Conservation (phyloP, 2,113 vertebrate species). For the Aythya baeri region DNA sequence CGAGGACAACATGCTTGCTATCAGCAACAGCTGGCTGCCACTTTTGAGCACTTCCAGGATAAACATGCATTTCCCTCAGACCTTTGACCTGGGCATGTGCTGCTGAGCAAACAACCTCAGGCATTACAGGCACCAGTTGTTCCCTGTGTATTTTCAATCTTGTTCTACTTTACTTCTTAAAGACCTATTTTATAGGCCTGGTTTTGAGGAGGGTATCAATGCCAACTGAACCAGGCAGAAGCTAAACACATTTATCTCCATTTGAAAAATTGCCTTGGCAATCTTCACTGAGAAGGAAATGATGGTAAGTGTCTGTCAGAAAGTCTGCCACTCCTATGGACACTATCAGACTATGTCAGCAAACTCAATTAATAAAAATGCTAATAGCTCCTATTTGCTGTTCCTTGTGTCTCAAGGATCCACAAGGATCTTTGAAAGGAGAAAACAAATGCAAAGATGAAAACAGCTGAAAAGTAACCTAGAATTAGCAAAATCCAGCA, state of each 20-base stretch:
- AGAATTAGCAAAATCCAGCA: neutral
- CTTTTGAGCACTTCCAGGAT: constrained; percentile 22
- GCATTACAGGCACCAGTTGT: neutral
- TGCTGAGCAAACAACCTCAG: neutral
- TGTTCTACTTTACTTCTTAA: neutral
- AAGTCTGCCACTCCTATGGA: neutral
- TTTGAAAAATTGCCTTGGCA: neutral
- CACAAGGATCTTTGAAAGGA: neutral
- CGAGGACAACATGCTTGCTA: neutral
- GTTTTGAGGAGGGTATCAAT: neutral
- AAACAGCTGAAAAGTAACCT: neutral
- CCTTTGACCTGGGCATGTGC: constrained; percentile 29
- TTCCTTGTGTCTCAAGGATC: neutral
- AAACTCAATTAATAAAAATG: neutral
- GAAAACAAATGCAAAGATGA: neutral
- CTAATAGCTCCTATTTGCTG: neutral
- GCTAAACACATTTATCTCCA: neutral
- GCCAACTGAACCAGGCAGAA: neutral
- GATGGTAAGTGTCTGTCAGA: neutral
- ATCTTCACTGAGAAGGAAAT: neutral
- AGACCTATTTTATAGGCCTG: neutral
- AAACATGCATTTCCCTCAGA: constrained; percentile 59
- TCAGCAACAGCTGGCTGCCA: constrained; percentile 24
- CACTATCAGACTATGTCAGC: neutral
- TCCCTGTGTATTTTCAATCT: neutral